Evolutionary conservation across 2,888 invertebrate genomes (phyloP), one percentile per base, ranked within the genome.

Genomic region (Machimus rusticus): DNA sequence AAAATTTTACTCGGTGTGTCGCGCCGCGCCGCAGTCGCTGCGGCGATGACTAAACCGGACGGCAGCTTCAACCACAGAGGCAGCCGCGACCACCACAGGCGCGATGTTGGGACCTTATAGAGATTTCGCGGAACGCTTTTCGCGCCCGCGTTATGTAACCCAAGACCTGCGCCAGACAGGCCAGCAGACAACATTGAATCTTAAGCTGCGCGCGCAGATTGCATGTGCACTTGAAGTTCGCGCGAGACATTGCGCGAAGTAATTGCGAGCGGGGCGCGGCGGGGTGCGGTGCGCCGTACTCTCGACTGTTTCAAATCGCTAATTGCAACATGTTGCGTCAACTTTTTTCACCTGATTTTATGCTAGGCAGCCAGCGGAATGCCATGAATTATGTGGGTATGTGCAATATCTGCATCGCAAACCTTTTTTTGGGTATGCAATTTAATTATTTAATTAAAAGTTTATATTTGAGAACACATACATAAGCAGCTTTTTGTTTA

Each of bases 101-200:
- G 31, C 43, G 16, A 2, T 43, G 28, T 46, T 74, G 74, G 8
- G 85, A 85, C 82, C 82, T 82, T 82, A 57, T 43, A n/a, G 23
- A 43, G 46, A 85, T 46, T 85, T 74, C 46, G 46, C 85, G 85
- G 74, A 85, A 85, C 85, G 85, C 74, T 43, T 43, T 85, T 43
- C 46, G 46, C 74, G 46, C 39, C 74, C 74, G 74, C 51, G 74
- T 85, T 85, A 85, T 74, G 74, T 85, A 85, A 85, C 39, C 8
- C 34, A 51, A 51, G 28, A 46, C 43, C 43, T 19, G 55, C 6
- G 28, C 85, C 85, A 85, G 85, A 85, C 85, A 43, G 74, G 74
- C 46, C 74, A 74, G 85, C 85, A 85, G 85, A 85, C 85, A 85
- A 74, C 74, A 74, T 74, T 85, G 85, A 85, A 85, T 85, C 85